Evolutionary conservation across 2,113 vertebrate species (phyloP).

Genomic region (Micromys minutus): DNA sequence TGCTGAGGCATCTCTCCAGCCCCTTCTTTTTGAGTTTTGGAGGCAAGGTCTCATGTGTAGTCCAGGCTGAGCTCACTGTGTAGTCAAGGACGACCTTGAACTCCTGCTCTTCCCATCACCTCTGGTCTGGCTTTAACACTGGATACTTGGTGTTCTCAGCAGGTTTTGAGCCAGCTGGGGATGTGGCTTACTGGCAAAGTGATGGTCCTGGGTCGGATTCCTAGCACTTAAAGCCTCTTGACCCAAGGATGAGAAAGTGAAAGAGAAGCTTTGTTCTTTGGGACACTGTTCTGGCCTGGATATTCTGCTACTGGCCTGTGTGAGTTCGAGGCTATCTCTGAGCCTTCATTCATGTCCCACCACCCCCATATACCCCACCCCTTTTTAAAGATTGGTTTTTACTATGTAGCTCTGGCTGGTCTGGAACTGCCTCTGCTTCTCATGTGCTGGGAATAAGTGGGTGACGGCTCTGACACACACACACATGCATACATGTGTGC

Average conservation of each 20-base stretch:
- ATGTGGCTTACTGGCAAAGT: neutral
- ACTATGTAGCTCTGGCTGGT: neutral
- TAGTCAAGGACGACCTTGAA: neutral
- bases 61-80: neutral
- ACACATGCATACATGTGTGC: too few relatives aligned
- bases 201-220: neutral
- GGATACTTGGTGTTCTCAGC: neutral
- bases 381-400: neutral
- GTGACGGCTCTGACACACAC: neutral
- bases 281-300: neutral
- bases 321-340: neutral
- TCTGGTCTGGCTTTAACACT: neutral
- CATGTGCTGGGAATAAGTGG: neutral
- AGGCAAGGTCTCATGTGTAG: neutral
- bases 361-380: neutral
- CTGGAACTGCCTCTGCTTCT: neutral
- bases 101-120: neutral
- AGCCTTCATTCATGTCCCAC: neutral
- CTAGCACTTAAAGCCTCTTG: neutral
- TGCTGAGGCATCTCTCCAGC: neutral
- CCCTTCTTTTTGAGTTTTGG: neutral
- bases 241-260: neutral
- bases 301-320: neutral
- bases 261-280: neutral
- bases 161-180: neutral